Evolutionary conservation across 2,888 invertebrate species (phyloP), one percentile per base, ranked within the genome.

Genomic region (Melinaea marsaeus): DNA sequence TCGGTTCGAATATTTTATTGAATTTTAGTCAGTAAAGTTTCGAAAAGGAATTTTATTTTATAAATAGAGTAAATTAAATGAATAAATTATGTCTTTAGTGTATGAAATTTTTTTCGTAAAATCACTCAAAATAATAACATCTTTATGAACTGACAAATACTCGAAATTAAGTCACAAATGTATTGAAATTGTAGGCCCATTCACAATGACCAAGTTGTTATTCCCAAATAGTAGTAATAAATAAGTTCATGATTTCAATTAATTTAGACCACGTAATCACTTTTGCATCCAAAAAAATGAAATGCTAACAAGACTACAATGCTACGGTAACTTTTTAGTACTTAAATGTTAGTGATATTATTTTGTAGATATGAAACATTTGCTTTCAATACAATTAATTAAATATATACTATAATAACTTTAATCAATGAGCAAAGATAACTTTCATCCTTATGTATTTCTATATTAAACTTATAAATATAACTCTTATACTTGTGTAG

Each of bases 11-110:
- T 58, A 61, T 42, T 45, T 60, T 51, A 60, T 60, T 62, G 46
- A 62, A 42, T 62, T 65, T 65, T 57, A 46, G 55, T 60, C 59
- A 58, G 32, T 13, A 45, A 5, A 54, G 54, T 42, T 60, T 46
- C 13, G 11, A 13, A 34, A 32, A 22, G 1, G 1, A 22, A 22
- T 22, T 22, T 22, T 22, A 22, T 22, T 22, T 22, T 22, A 22
- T 22, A 51, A n/a, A 51, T 22, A 7, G 13, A 56, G 37, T 4
- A 35, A 35, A 56, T 56, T 13, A 56, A 37, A 56, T 34, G 55
- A 51, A 51, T 51, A 51, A 51, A 51, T 51, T 32, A 51, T 32
- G 5, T 7, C 22, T 32, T 51, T 7, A 51, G 7, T 32, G 32
- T 51, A 51, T 32, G 32, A 32, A 51, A 32, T 51, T 51, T 51